Evolutionary conservation across 2,797 vertebrate species (phyloP).

Genomic region (Selene dorsalis): DNA sequence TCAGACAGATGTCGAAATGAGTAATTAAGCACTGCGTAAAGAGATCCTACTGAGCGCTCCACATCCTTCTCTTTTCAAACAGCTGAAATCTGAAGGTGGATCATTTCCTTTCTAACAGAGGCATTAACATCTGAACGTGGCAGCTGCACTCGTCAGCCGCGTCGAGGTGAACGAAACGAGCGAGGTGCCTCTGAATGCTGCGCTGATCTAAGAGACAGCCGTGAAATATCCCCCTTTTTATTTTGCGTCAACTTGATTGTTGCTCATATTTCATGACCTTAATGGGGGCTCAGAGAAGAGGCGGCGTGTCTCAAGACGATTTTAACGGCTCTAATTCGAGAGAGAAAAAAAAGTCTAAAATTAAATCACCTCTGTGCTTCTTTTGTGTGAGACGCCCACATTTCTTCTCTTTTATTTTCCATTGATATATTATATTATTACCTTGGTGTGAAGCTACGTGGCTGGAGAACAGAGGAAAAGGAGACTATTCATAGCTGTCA

Average conservation of each 20-base stretch:
- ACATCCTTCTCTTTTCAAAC: conserved; percentile 8
- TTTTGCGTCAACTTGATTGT: neutral
- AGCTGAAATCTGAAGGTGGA: conserved; percentile 10
- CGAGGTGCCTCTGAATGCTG: neutral
- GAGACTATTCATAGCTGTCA: conserved; percentile 17
- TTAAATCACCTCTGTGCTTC: conserved; percentile 24
- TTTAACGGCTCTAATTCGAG: conserved; percentile 20
- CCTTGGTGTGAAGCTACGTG: conserved; percentile 1
- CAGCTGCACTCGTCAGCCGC: conserved; percentile 41
- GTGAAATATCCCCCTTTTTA: conserved; percentile 1
- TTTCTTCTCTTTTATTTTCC: conserved; percentile 10
- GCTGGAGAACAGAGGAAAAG: conserved; percentile 6
- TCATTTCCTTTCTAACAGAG: conserved; percentile 42
- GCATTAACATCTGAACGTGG: conserved; percentile 46
- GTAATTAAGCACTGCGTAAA: conserved; percentile 17
- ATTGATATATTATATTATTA: conserved; percentile 52
- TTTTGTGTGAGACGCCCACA: conserved; percentile 22
- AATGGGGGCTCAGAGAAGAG: neutral
- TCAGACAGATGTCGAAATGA: conserved; percentile 8
- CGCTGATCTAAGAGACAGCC: neutral
- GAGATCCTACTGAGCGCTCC: neutral
- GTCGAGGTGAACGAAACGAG: neutral
- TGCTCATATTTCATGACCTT: conserved; percentile 6
- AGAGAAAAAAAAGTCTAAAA: neutral
- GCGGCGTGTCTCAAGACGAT: neutral